Percentiles rank a stretch among this genome's conserved stretches.
phyloP scores from a whole-genome alignment of 2,113 vertebrate genomes.

The Thermophis baileyi region DNA sequence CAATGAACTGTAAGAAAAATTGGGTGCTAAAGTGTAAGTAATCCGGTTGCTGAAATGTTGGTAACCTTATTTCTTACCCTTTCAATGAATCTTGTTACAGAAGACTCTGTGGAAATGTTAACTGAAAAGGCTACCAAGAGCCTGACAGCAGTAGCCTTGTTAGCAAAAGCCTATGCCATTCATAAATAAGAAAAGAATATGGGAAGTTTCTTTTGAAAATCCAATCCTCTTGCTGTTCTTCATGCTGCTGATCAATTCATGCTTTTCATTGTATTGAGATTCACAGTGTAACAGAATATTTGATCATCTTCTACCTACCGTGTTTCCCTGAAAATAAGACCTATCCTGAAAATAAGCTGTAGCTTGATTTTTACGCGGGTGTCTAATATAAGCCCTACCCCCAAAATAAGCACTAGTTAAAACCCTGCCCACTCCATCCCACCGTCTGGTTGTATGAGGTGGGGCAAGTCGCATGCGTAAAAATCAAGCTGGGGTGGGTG shows the following conservation, averaged over 20 bases:
- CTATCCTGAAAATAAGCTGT: too few relatives aligned
- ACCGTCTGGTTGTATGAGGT: neutral
- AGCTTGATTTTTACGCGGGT: too few relatives aligned
- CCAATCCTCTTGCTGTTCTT: neutral
- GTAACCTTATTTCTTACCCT: neutral
- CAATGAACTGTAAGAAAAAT: neutral
- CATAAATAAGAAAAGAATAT: neutral
- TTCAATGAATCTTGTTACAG: neutral
- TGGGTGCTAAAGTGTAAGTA: neutral
- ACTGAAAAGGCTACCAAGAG: neutral
- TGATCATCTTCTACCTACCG: neutral
- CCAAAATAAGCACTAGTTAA: too few relatives aligned
- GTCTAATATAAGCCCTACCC: too few relatives aligned
- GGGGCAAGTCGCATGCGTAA: fast-evolving
- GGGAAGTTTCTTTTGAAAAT: neutral
- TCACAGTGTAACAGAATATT: neutral
- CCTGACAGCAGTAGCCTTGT: neutral
- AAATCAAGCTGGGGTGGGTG: neutral
- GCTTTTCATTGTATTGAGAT: neutral
- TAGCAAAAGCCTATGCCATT: neutral
- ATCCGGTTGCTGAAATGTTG: neutral
- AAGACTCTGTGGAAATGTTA: neutral
- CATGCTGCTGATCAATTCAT: neutral
- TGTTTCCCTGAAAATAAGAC: too few relatives aligned
- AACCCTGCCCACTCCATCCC: too few relatives aligned